Evolutionary conservation across 37 sponge, comb jelly and placozoan species (phyloP).

Genomic region (Sycon ciliatum): DNA sequence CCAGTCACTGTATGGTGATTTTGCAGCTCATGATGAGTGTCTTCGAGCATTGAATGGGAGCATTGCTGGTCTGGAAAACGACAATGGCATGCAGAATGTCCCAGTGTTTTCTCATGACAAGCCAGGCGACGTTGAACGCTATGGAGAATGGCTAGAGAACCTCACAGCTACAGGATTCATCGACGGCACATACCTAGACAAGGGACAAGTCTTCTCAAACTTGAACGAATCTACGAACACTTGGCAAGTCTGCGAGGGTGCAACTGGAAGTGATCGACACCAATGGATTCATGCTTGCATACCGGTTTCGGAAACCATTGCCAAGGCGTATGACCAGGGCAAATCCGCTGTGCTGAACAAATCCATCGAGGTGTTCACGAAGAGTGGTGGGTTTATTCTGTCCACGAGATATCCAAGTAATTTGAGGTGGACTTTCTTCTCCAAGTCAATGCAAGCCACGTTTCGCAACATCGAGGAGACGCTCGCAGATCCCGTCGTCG

Average conservation of each 20-base stretch:
- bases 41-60: conserved; percentile 17
- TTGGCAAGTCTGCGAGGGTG: conserved; percentile 31
- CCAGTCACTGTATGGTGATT: conserved; percentile 11
- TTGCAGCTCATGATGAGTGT: not conserved
- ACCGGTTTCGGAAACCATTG: conserved; percentile 17
- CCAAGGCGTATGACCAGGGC: conserved; percentile 10
- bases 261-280: conserved; percentile 15
- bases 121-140: no score
- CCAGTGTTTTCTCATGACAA: no score
- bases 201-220: not conserved
- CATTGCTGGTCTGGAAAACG: conserved; percentile 17
- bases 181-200: conserved; percentile 19
- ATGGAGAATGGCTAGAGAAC: conserved; percentile 6
- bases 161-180: conserved; percentile 11
- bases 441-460: not conserved
- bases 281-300: conserved; percentile 23
- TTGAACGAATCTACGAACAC: conserved; percentile 22
- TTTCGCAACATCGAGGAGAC: not conserved
- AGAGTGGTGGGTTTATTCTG: no score
- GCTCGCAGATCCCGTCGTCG: no score
- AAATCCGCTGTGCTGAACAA: conserved; percentile 18
- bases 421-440: conserved; percentile 12
- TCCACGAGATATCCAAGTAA: no score
- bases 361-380: conserved; percentile 10
- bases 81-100: conserved; percentile 23